phyloP scores from a whole-genome alignment of 1,140 invertebrate species.

The Habropoda laboriosa region DNA sequence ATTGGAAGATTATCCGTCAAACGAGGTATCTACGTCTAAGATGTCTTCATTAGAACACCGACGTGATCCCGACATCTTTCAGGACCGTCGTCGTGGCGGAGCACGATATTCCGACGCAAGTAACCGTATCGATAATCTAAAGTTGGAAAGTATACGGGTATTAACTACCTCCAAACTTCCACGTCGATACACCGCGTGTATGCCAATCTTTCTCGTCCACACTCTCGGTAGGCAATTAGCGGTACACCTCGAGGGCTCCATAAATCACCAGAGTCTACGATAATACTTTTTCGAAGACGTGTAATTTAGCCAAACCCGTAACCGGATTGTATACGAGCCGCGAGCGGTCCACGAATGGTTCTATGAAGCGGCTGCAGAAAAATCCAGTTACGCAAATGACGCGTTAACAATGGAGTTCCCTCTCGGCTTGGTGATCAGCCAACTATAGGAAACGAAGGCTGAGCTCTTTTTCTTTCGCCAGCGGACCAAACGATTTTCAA shows the following conservation, averaged over 20 bases:
- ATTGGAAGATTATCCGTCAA: not conserved
- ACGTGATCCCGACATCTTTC: too few relatives aligned
- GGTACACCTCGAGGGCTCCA: conserved; percentile 15
- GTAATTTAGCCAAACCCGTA: not conserved
- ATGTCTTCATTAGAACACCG: not conserved
- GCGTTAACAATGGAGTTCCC: conserved; percentile 43
- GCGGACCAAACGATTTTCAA: conserved; percentile 45
- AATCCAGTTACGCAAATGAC: conserved; percentile 51
- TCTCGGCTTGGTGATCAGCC: conserved; percentile 46
- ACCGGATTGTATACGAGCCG: not conserved
- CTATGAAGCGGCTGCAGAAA: conserved; percentile 6
- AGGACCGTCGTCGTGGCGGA: too few relatives aligned
- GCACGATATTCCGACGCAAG: too few relatives aligned
- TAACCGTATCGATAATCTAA: too few relatives aligned
- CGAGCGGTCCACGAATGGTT: not conserved
- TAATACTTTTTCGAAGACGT: conserved; percentile 12
- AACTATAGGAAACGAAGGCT: conserved; percentile 64
- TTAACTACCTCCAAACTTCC: too few relatives aligned
- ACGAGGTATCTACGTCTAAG: not conserved
- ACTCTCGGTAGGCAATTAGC: conserved; percentile 10
- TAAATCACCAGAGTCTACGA: not conserved
- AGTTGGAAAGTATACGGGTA: too few relatives aligned
- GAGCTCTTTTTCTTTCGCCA: conserved; percentile 44
- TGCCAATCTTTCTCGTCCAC: not conserved
- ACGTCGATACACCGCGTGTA: too few relatives aligned